phyloP scores from a whole-genome alignment of 2,797 vertebrate genomes.

The Todus mexicanus region DNA sequence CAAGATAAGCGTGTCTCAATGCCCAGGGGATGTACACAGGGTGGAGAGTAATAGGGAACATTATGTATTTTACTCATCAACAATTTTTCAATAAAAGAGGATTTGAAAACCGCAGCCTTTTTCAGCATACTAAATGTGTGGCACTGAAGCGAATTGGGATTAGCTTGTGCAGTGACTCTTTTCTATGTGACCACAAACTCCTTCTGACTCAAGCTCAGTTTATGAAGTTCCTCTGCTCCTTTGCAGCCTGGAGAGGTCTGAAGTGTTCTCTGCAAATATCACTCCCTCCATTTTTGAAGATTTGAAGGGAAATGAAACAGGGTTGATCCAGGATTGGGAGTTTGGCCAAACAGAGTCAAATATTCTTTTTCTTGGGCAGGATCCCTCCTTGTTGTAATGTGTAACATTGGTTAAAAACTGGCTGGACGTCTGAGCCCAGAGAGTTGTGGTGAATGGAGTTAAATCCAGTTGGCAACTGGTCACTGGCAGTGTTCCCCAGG shows the following conservation, averaged over 20 bases:
- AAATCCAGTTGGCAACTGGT: too few relatives aligned
- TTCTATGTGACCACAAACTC: neutral
- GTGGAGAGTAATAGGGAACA: neutral
- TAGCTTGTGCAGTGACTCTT: neutral
- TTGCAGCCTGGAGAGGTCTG: neutral
- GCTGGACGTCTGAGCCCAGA: too few relatives aligned
- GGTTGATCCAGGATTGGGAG: neutral
- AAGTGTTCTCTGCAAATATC: neutral
- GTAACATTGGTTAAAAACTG: too few relatives aligned
- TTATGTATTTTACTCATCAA: slow-evolving; percentile 44
- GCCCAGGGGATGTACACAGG: neutral
- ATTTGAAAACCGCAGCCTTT: slow-evolving; percentile 4
- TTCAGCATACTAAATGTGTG: neutral
- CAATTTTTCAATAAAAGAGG: slow-evolving; percentile 39
- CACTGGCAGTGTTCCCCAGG: too few relatives aligned
- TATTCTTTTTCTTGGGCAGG: neutral
- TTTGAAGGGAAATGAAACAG: neutral
- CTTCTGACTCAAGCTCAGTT: neutral
- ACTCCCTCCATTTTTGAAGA: neutral
- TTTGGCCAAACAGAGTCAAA: neutral
- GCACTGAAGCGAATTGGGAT: neutral
- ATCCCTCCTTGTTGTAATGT: neutral
- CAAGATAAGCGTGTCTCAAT: slow-evolving; percentile 37
- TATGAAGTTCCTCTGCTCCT: neutral
- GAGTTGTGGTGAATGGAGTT: too few relatives aligned